Percentiles rank a stretch among this genome's conserved stretches.
These are phyloP conservation scores for Ailuropoda melanoleuca DNA, from an alignment of 2,113 vertebrate genomes.

Conservation along the genomic window DNA sequence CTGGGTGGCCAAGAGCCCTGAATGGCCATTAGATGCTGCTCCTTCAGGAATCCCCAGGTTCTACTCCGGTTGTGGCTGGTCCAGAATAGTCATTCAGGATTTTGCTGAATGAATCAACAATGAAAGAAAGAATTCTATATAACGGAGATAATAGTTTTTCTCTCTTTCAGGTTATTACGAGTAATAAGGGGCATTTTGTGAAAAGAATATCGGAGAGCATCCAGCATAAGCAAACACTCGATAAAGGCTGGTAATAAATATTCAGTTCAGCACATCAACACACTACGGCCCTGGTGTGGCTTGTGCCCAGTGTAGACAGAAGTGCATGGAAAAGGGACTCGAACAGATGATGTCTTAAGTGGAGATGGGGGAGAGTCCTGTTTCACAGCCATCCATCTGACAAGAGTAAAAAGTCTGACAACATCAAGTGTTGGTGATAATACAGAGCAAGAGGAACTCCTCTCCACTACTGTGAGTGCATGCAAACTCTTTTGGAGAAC, in stretches of 20 bases:
- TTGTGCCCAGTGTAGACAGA: neutral
- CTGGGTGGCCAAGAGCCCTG: neutral
- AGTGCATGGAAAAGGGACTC: no score
- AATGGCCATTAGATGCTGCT: no score
- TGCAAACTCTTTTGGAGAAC: neutral
- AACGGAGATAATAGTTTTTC: neutral
- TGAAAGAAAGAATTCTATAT: neutral
- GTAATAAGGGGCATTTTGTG: neutral
- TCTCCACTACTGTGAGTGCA: neutral
- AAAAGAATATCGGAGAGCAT: neutral
- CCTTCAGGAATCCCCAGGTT: neutral
- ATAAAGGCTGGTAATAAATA: neutral
- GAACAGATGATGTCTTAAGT: neutral
- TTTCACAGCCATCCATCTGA: neutral
- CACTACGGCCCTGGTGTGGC: rapidly evolving
- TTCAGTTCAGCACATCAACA: no score
- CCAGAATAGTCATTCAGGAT: neutral
- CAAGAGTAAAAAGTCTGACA: neutral
- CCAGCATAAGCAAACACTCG: neutral
- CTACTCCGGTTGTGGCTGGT: neutral
- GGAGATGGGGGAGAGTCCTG: neutral
- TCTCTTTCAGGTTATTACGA: neutral
- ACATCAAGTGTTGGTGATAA: neutral
- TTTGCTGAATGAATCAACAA: neutral
- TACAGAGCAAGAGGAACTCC: neutral